These are phyloP conservation scores for Poecilia wingei DNA, from an alignment of 2,797 vertebrate species.

Conservation along the genomic window DNA sequence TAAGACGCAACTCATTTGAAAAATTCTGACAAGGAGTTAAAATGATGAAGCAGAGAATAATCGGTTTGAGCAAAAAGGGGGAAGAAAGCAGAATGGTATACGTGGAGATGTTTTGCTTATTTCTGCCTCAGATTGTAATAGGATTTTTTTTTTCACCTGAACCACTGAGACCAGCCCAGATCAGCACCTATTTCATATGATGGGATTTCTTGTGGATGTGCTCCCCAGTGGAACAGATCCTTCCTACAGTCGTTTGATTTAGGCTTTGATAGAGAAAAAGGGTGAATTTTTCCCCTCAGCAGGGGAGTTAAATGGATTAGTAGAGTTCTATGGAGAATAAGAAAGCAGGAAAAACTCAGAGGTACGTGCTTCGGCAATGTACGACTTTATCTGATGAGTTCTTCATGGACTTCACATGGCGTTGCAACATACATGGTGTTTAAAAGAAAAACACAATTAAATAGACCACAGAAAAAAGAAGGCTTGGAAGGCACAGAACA, in stretches of 20 bases:
- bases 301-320: conserved; percentile 63
- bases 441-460: background rate
- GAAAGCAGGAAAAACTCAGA: conserved; percentile 33
- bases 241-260: conserved; percentile 63
- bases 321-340: conserved; percentile 46
- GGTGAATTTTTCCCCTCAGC: conserved; percentile 21
- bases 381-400: conserved; percentile 46
- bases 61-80: conserved; percentile 41
- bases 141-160: conserved; percentile 61
- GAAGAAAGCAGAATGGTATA: conserved; percentile 33
- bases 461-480: conserved; percentile 7
- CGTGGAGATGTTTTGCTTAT: conserved; percentile 64
- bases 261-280: conserved; percentile 57
- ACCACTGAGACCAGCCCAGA: conserved; percentile 61
- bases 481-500: conserved; percentile 2
- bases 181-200: conserved; percentile 70
- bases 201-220: conserved; percentile 61
- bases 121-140: conserved; percentile 61
- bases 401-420: conserved; percentile 39
- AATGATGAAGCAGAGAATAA: conserved; percentile 53
- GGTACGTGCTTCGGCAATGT: conserved; percentile 41
- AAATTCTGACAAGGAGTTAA: conserved; percentile 61
- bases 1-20: conserved; percentile 51
- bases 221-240: conserved; percentile 47
- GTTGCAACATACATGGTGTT: conserved; percentile 3